Base-by-base conservation (phyloP, 2,113 vertebrate species). In the Coregonus clupeaformis region DNA sequence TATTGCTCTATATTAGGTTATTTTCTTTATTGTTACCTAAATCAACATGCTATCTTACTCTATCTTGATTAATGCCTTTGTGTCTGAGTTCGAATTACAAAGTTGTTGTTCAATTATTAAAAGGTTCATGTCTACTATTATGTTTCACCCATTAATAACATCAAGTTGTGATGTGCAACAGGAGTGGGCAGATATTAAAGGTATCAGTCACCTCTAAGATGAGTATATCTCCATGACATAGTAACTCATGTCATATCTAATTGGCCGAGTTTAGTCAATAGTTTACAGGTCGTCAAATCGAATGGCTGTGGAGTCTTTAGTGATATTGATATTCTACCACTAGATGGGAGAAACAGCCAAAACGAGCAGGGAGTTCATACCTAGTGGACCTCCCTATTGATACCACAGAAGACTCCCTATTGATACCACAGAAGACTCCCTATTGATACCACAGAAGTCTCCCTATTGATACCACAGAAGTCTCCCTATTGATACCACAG, bases 341-440 rank as follows among this genome's bases (percentile, higher is more conserved):
- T 77, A 1, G 88, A 68, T 83, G 87, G 80, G 86, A 87, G 57
- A 60, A 60, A 22, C 18, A 16, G 13, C 13, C 49, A 52, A 52
- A 52, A 42, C 36, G 9, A 42, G 36, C 36, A 42, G 36, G 9
- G 36, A 42, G 36, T 42, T 42, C 36, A 42, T 42, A 18, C 14
- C 49, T 18, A 52, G 13, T 18, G 49, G 49, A 52, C 5, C 4
- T 52, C 49, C 16, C 16, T 52, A 18, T 52, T 52, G 49, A 18
- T 3, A 52, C 36, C 36, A 42, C 36, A 27, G 27, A 27, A 27
- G n/a, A n/a, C n/a, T n/a, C n/a, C n/a, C n/a, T n/a, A n/a, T n/a
- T n/a, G n/a, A n/a, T n/a, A n/a, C n/a, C n/a, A n/a, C n/a, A n/a
- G n/a, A n/a, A n/a, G n/a, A n/a, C n/a, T n/a, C n/a, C n/a, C n/a